These are phyloP conservation scores for Lytechinus variegatus DNA, from an alignment of 35 echinoderm and acorn worm species.

Conservation along the genomic window DNA sequence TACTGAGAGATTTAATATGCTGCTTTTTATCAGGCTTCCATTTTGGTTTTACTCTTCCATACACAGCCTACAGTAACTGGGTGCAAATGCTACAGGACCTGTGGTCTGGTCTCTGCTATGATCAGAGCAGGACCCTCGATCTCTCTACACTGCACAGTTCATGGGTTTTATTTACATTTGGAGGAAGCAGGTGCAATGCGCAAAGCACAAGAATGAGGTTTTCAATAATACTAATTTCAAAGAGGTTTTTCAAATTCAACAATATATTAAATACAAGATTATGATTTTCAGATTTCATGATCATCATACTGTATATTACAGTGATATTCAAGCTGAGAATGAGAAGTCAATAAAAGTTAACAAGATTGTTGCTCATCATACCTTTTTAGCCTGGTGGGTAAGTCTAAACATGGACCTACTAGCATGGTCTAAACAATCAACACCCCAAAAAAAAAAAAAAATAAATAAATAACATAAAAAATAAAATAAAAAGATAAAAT, in stretches of 20 bases:
- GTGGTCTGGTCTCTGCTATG: neutral
- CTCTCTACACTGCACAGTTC: neutral
- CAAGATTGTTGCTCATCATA: too few relatives aligned
- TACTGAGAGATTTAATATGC: conserved; percentile 29
- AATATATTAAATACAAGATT: neutral
- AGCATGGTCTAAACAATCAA: too few relatives aligned
- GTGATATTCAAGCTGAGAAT: too few relatives aligned
- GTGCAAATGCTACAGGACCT: neutral
- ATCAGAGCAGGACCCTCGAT: neutral
- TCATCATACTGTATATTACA: too few relatives aligned
- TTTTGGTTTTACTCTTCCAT: neutral
- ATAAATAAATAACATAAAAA: too few relatives aligned
- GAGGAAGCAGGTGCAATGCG: neutral
- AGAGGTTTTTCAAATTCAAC: neutral
- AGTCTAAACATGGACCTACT: too few relatives aligned
- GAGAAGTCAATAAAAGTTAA: too few relatives aligned
- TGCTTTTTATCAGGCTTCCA: conserved; percentile 8
- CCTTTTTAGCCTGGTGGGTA: too few relatives aligned
- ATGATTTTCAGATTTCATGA: too few relatives aligned
- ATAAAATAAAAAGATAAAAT: too few relatives aligned
- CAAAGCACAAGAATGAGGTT: neutral
- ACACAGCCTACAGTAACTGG: neutral
- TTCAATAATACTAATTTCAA: neutral
- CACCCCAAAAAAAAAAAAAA: too few relatives aligned
- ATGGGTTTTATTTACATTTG: neutral